These are phyloP conservation scores for Sphenopsis melanotis DNA, from an alignment of 2,797 vertebrate genomes.

Conservation along the genomic window DNA sequence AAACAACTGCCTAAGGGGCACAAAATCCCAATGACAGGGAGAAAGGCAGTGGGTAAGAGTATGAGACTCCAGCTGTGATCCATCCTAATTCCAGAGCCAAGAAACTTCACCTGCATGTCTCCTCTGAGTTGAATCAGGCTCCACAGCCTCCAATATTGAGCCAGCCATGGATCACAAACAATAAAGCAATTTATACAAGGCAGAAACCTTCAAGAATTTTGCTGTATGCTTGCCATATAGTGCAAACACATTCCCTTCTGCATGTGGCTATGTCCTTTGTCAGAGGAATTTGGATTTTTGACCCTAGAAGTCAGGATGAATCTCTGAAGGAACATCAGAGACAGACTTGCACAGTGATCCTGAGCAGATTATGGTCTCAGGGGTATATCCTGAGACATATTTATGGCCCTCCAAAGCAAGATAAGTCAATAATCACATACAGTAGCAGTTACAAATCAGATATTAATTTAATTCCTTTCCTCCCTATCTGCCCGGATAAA, in stretches of 20 bases:
- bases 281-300: conserved; percentile 17
- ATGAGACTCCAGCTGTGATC: background rate
- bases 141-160: background rate
- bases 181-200: background rate
- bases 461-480: conserved; percentile 67
- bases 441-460: conserved; percentile 61
- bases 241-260: background rate
- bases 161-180: background rate
- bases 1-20: background rate
- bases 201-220: background rate
- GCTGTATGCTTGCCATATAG: background rate
- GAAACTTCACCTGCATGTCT: background rate
- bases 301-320: conserved; percentile 4
- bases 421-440: conserved; percentile 58
- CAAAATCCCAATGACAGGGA: background rate
- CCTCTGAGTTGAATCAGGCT: fast-evolving
- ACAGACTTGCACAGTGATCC: background rate
- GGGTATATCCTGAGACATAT: background rate
- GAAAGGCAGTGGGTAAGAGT: background rate
- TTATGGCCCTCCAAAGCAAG: conserved; percentile 41
- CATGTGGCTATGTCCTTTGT: background rate
- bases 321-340: conserved; percentile 12
- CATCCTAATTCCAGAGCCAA: background rate
- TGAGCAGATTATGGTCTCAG: background rate
- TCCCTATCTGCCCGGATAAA: conserved; percentile 41